phyloP scores from a whole-genome alignment of 1,140 invertebrate species.

The Gryon sp. region DNA sequence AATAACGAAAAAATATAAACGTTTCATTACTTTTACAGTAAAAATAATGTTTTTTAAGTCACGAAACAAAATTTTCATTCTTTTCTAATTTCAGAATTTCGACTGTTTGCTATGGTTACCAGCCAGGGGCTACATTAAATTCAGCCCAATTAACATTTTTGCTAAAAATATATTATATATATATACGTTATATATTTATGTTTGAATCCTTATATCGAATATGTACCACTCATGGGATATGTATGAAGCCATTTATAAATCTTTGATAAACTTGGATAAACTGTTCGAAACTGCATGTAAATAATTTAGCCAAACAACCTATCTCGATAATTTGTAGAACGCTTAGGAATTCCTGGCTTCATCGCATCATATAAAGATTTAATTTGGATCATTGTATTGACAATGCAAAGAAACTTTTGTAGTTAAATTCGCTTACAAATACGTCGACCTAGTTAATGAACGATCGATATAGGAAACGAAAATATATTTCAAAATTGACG shows the following conservation, averaged over 20 bases:
- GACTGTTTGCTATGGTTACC: too few species aligned
- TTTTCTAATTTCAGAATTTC: too few species aligned
- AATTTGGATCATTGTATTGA: slow-evolving; percentile 55
- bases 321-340: slow-evolving; percentile 10
- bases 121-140: too few species aligned
- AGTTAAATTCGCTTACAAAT: slow-evolving; percentile 32
- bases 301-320: slow-evolving; percentile 44
- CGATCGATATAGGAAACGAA: slow-evolving; percentile 48
- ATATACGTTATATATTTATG: too few species aligned
- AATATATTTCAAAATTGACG: slow-evolving; percentile 46
- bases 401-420: slow-evolving; percentile 25
- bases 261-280: slow-evolving; percentile 6
- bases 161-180: too few species aligned
- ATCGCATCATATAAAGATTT: slow-evolving; percentile 57
- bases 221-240: too few species aligned
- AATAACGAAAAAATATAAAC: too few species aligned
- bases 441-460: slow-evolving; percentile 43
- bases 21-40: too few species aligned
- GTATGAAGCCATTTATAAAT: slow-evolving; percentile 2
- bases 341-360: slow-evolving; percentile 36
- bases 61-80: too few species aligned
- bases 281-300: slow-evolving; percentile 32
- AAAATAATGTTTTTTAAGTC: too few species aligned
- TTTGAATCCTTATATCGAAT: too few species aligned
- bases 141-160: too few species aligned